phyloP scores from a whole-genome alignment of 2,113 vertebrate genomes.

The Taxidea taxus region DNA sequence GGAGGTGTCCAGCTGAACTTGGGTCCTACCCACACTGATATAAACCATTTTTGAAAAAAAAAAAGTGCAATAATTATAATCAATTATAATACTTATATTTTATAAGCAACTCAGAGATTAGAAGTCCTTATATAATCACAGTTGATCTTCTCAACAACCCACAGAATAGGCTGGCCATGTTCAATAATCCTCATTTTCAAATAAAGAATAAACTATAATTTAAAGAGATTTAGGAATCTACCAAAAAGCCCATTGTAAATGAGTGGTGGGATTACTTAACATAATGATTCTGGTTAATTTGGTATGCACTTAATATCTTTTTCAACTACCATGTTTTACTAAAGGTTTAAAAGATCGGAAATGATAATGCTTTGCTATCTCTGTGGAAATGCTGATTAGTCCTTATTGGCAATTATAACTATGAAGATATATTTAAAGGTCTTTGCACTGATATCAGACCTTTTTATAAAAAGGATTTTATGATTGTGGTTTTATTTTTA shows the following conservation, averaged over 20 bases:
- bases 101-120: not conserved
- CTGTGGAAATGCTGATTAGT: conserved; percentile 15
- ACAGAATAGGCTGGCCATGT: not conserved
- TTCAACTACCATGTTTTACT: not conserved
- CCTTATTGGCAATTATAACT: not conserved
- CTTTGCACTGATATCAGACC: not conserved
- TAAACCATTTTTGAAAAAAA: not conserved
- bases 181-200: not conserved
- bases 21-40: not conserved
- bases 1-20: not conserved
- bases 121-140: not conserved
- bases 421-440: not conserved
- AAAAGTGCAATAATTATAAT: not conserved
- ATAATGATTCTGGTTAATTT: not conserved
- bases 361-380: not conserved
- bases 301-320: not conserved
- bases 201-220: conserved; percentile 20
- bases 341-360: not conserved
- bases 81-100: not conserved
- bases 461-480: conserved; percentile 17
- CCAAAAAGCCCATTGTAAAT: not conserved
- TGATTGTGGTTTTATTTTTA: conserved; percentile 2
- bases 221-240: conserved; percentile 6
- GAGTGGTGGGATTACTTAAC: not conserved
- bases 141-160: not conserved